These are phyloP conservation scores for Aplodontia rufa DNA, from an alignment of 2,113 vertebrate species.

Conservation along the genomic window DNA sequence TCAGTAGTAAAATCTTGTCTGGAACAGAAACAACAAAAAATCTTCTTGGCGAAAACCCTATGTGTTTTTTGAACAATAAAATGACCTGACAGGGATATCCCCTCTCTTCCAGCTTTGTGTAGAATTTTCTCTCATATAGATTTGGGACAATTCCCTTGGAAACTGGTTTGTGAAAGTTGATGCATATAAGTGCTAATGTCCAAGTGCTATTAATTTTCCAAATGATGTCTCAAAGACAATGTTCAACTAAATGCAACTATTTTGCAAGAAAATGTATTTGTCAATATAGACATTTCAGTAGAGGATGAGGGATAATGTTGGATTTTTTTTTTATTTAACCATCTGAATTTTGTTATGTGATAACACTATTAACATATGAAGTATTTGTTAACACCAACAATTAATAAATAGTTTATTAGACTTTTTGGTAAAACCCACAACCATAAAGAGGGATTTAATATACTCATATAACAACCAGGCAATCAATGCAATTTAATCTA, in stretches of 20 bases:
- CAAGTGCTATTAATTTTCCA: background rate
- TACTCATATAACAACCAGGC: background rate
- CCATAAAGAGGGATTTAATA: background rate
- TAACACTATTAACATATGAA: background rate
- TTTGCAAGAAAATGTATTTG: background rate
- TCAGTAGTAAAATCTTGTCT: background rate
- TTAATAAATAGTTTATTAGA: background rate
- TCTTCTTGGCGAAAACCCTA: background rate
- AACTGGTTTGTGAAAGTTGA: background rate
- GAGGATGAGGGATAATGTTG: background rate
- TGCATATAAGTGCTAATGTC: accelerated
- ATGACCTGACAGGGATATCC: background rate
- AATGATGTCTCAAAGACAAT: background rate
- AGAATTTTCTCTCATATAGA: background rate
- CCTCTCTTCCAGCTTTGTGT: background rate
- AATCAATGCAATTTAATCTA: background rate
- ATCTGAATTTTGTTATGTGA: background rate
- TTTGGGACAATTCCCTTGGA: background rate
- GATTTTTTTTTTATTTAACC: background rate
- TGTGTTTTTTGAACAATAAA: background rate
- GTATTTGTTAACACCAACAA: background rate
- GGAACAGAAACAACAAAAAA: background rate
- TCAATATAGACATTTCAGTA: background rate
- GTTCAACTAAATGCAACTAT: background rate
- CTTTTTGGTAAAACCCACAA: background rate